Evolutionary conservation across 2,113 vertebrate genomes (phyloP), one percentile per base, ranked within the genome.

Genomic region (Myotis yumanensis): DNA sequence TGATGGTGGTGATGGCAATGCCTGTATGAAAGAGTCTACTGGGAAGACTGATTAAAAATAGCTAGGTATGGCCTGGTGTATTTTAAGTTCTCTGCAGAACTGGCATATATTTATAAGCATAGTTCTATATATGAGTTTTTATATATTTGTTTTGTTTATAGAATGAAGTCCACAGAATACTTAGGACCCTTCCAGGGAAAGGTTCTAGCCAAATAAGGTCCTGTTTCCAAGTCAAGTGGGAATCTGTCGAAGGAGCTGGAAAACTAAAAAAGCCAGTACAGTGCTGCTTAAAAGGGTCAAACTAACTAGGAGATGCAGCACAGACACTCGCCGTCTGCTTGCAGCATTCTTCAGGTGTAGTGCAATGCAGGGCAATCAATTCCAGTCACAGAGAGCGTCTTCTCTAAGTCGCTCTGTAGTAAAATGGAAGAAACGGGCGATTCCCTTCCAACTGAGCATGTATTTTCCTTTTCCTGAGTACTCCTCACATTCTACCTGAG

Each of bases 61-160:
- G 43, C n/a, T 46, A 69, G 1, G 11, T 68, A 32, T 62, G 28
- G 22, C 12, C 32, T 52, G 37, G 40, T 40, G 11, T 76, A 83
- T 84, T 86, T 91, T 93, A 86, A 95, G 18, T 80, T 84, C 22
- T 72, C 64, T 59, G 35, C 12, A 89, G 48, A 73, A 14, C 32
- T 77, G 64, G 10, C 43, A 64, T 77, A 30, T 88, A 35, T 73
- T 93, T 94, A 68, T 85, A 66, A 91, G 68, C 14, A 52, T 89
- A 81, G 72, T 81, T 95, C 40, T 57, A 51, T 7, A 66, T 66
- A 37, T 71, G 51, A 76, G 51, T 40, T 94, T 96, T 82, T 92
- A 83, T n/a, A 22, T 80, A 76, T 22, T 73, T 92, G 28, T 75
- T n/a, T 96, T 75, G 4, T 79, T 86, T 94, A 62, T 86, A 87